Percentiles rank a stretch among this genome's conserved stretches.
phyloP scores from a whole-genome alignment of 2,797 vertebrate genomes.

The Hemitrygon akajei region DNA sequence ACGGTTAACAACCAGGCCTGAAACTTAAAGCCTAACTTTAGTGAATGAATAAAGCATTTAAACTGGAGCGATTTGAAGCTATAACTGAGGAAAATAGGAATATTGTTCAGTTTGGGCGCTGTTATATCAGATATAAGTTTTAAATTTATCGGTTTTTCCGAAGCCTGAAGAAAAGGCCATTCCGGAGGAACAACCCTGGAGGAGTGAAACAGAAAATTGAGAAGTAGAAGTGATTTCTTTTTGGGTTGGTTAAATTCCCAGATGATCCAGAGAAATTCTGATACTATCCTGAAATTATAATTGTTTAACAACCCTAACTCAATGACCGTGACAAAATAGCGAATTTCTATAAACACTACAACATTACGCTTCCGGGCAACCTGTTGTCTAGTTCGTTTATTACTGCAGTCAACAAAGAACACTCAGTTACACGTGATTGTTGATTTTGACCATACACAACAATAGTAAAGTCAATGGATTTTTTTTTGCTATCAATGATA shows the following conservation, averaged over 20 bases:
- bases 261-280: neutral
- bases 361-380: neutral
- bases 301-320: neutral
- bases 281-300: neutral
- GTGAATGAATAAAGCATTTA: neutral
- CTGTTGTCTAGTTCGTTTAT: no score
- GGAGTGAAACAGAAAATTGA: neutral
- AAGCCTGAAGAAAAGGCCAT: neutral
- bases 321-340: neutral
- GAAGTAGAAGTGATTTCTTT: neutral
- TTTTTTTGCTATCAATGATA: neutral
- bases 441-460: neutral
- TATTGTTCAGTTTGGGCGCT: neutral
- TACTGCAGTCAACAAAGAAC: neutral
- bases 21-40: neutral
- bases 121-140: neutral
- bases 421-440: neutral
- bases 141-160: neutral
- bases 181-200: neutral
- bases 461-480: neutral
- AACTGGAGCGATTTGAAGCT: neutral
- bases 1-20: neutral
- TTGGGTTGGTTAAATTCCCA: neutral
- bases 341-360: neutral
- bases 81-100: neutral